These are phyloP conservation scores for Calliopsis andreniformis DNA, from an alignment of 1,140 invertebrate species.

Conservation along the genomic window DNA sequence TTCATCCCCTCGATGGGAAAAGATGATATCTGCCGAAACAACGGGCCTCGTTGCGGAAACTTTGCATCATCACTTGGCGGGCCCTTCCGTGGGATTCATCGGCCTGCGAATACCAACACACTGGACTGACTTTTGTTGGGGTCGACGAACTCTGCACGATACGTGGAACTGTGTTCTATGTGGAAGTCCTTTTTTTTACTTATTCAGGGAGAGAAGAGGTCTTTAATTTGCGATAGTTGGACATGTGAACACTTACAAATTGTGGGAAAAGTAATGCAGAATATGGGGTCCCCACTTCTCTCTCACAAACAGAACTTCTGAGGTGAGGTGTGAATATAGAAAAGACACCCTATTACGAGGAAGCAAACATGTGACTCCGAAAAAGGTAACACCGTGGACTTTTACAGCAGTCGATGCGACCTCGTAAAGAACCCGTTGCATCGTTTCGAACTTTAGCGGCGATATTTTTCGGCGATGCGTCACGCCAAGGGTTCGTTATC, in stretches of 20 bases:
- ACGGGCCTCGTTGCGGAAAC: conserved; percentile 42
- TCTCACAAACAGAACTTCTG: no score
- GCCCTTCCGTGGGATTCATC: neutral
- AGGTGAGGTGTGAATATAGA: no score
- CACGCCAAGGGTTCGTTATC: conserved; percentile 22
- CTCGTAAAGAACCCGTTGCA: conserved; percentile 28
- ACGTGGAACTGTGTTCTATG: neutral
- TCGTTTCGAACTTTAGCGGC: conserved; percentile 39
- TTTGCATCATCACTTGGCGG: conserved; percentile 21
- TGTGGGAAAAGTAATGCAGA: no score
- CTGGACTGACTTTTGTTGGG: no score
- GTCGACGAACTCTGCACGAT: no score
- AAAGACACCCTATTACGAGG: neutral
- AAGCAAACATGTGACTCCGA: neutral
- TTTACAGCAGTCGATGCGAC: neutral
- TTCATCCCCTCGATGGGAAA: conserved; percentile 48
- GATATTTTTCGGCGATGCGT: conserved; percentile 40
- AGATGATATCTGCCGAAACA: conserved; percentile 48
- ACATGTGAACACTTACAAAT: no score
- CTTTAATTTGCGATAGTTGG: no score
- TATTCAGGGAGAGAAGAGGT: no score
- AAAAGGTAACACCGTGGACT: neutral
- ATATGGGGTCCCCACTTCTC: no score
- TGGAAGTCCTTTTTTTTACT: neutral
- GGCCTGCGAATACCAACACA: neutral